These are phyloP conservation scores for Chesias legatella DNA, from an alignment of 2,888 invertebrate genomes.

Conservation along the genomic window DNA sequence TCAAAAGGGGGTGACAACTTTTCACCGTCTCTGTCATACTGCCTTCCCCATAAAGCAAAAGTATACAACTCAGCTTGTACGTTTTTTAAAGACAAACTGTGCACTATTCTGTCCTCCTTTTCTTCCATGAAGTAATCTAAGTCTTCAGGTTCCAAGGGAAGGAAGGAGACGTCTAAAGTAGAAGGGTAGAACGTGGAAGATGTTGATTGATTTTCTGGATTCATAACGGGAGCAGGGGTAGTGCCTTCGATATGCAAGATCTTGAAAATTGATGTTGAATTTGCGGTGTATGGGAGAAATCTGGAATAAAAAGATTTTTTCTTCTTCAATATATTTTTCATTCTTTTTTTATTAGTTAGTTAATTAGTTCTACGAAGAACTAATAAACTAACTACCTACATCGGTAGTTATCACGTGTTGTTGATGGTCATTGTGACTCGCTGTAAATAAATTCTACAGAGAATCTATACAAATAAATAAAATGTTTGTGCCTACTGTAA, in stretches of 20 bases:
- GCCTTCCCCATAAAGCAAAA: slow-evolving; percentile 9
- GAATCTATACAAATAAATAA: too few species aligned
- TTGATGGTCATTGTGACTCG: too few species aligned
- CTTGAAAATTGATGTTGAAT: slow-evolving; percentile 7
- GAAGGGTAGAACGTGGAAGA: slow-evolving; percentile 1
- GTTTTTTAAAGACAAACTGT: slow-evolving; percentile 3
- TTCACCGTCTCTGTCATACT: neutral
- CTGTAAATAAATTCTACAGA: too few species aligned
- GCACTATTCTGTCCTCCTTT: neutral
- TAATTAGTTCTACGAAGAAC: too few species aligned
- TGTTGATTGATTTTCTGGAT: neutral
- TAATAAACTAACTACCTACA: too few species aligned
- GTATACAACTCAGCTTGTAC: slow-evolving; percentile 4
- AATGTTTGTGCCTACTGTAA: too few species aligned
- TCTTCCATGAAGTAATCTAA: neutral
- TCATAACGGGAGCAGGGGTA: neutral
- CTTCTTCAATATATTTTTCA: too few species aligned
- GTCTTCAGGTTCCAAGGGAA: slow-evolving; percentile 5
- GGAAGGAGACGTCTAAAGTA: neutral
- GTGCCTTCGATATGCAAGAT: slow-evolving; percentile 6
- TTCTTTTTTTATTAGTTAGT: too few species aligned
- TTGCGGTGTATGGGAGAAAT: neutral
- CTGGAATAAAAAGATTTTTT: slow-evolving; percentile 3
- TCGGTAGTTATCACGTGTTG: too few species aligned
- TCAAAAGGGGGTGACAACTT: neutral